Percentiles rank a stretch among this genome's conserved stretches.
These are phyloP conservation scores for Leucopternis melanops DNA, from an alignment of 2,113 vertebrate species.

Conservation along the genomic window DNA sequence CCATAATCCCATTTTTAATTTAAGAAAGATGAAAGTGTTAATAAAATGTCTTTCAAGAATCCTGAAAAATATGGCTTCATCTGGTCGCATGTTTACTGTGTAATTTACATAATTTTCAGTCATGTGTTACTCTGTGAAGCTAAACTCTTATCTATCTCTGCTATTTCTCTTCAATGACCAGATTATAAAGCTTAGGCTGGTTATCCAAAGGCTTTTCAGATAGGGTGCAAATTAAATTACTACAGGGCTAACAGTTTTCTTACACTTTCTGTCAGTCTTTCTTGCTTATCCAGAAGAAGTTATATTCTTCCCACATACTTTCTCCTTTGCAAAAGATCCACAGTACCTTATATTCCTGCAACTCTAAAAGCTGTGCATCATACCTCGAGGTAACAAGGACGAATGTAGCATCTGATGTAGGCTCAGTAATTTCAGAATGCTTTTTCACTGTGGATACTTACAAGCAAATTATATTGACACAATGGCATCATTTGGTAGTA, in stretches of 20 bases:
- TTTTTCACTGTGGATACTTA: not conserved
- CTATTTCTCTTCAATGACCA: not conserved
- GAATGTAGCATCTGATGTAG: not conserved
- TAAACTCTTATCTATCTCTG: not conserved
- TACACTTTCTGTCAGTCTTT: not conserved
- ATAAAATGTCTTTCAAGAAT: not conserved
- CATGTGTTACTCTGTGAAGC: not conserved
- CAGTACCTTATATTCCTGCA: not conserved
- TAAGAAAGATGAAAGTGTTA: not conserved
- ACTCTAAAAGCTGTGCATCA: not conserved
- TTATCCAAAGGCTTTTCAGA: not conserved
- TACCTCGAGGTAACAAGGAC: not conserved
- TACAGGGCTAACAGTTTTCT: not conserved
- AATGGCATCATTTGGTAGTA: not conserved
- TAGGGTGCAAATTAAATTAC: not conserved
- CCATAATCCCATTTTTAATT: not conserved
- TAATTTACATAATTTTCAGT: not conserved
- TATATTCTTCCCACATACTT: not conserved
- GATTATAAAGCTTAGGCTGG: not conserved
- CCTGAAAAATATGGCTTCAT: not conserved
- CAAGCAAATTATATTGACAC: not conserved
- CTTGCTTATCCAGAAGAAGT: not conserved
- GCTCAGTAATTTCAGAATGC: not conserved
- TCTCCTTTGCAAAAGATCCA: not conserved
- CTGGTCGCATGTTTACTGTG: not conserved